Evolutionary conservation across 2,113 vertebrate genomes (phyloP).

Genomic region (Ranitomeya variabilis): DNA sequence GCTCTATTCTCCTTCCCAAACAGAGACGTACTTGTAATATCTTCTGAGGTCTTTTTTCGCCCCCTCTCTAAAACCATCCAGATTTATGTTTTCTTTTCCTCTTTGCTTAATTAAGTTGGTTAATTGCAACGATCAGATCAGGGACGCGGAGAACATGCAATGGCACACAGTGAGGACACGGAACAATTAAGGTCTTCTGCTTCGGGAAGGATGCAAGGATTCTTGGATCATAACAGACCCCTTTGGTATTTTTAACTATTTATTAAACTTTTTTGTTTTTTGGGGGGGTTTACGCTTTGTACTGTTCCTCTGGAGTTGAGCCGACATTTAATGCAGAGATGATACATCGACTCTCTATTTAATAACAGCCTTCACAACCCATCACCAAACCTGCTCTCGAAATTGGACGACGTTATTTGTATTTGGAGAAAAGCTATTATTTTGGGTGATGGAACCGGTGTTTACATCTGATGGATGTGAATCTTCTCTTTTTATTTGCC

Average conservation of each 20-base stretch:
- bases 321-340: not conserved
- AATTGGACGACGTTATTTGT: not conserved
- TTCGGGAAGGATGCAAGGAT: too few species aligned
- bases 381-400: not conserved
- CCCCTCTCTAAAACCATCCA: not conserved
- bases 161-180: not conserved
- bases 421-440: not conserved
- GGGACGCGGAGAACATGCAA: not conserved
- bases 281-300: too few species aligned
- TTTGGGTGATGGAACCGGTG: not conserved
- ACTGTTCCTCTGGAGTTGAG: too few species aligned
- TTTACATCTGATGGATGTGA: not conserved
- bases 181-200: not conserved
- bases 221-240: not conserved
- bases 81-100: not conserved
- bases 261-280: too few species aligned
- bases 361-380: not conserved
- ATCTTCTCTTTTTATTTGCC: not conserved
- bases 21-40: constrained; percentile 25
- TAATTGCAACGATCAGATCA: constrained; percentile 46
- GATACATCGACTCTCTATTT: not conserved
- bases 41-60: not conserved
- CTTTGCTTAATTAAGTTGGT: constrained; percentile 32
- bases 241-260: not conserved
- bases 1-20: not conserved